phyloP scores from a whole-genome alignment of 1,140 invertebrate species.

The Brachionus asplanchnoidis region DNA sequence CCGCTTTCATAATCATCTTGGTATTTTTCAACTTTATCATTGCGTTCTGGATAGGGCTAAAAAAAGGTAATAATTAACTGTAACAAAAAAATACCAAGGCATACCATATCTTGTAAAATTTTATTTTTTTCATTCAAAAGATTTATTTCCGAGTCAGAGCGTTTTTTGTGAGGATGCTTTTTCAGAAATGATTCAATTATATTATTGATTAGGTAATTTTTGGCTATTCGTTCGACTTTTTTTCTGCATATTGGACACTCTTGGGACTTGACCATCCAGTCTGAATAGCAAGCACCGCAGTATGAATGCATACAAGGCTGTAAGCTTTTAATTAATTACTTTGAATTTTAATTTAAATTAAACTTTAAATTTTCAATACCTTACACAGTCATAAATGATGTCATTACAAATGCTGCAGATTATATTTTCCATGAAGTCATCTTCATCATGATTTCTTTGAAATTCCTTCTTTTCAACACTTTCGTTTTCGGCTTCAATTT shows the following conservation, averaged over 20 bases:
- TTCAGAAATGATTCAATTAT: conserved; percentile 52
- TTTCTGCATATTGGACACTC: conserved; percentile 54
- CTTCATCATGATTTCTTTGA: conserved; percentile 42
- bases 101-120: conserved; percentile 50
- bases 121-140: conserved; percentile 51
- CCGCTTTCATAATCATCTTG: not conserved
- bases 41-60: not conserved
- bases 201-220: conserved; percentile 55
- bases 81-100: not conserved
- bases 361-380: conserved; percentile 45
- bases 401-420: conserved; percentile 54
- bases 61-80: not conserved
- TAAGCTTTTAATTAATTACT: conserved; percentile 46
- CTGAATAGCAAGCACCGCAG: conserved; percentile 54
- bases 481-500: not conserved
- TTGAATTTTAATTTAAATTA: not conserved
- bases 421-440: conserved; percentile 50
- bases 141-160: conserved; percentile 51
- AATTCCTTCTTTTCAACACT: not conserved
- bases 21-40: not conserved
- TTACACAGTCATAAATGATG: conserved; percentile 54
- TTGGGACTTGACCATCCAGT: conserved; percentile 53
- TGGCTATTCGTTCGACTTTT: conserved; percentile 52
- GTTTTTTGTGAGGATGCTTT: conserved; percentile 46
- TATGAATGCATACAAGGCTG: conserved; percentile 56